Conservation (phyloP, 1,140 invertebrate species). For the Coelopa frigida region DNA sequence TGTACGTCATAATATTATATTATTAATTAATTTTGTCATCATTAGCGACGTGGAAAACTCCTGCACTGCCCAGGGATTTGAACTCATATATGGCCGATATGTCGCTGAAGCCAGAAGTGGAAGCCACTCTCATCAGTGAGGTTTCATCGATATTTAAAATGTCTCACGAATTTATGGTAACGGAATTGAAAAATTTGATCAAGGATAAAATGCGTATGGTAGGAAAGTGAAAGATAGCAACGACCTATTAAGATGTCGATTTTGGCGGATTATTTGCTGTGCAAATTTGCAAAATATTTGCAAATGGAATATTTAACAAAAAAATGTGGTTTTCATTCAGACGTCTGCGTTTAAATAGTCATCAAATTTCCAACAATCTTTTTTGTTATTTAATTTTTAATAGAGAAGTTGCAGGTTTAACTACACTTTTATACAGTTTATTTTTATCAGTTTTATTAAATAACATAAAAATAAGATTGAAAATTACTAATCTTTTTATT, state of each 20-base stretch:
- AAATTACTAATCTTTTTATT: background rate
- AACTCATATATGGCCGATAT: conserved; percentile 41
- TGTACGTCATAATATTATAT: background rate
- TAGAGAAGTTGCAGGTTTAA: background rate
- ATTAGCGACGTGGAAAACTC: conserved; percentile 35
- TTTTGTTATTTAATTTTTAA: background rate
- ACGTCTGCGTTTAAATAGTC: too few species aligned
- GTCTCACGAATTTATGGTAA: conserved; percentile 37
- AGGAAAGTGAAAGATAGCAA: conserved; percentile 15
- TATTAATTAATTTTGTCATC: background rate
- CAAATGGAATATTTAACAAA: too few species aligned
- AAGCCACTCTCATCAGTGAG: conserved; percentile 35
- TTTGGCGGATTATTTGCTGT: too few species aligned
- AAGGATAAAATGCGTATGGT: conserved; percentile 44
- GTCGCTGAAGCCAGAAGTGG: conserved; percentile 40
- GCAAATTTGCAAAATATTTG: too few species aligned
- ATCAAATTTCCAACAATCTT: background rate
- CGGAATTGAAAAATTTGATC: conserved; percentile 36
- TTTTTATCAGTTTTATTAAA: background rate
- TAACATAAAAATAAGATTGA: background rate
- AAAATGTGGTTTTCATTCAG: background rate
- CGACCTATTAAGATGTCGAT: too few species aligned
- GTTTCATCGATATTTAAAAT: conserved; percentile 40
- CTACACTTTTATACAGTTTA: background rate
- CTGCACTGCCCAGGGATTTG: conserved; percentile 28